These are phyloP conservation scores for Hippocampus comes DNA, from an alignment of 2,113 vertebrate genomes.

Conservation along the genomic window DNA sequence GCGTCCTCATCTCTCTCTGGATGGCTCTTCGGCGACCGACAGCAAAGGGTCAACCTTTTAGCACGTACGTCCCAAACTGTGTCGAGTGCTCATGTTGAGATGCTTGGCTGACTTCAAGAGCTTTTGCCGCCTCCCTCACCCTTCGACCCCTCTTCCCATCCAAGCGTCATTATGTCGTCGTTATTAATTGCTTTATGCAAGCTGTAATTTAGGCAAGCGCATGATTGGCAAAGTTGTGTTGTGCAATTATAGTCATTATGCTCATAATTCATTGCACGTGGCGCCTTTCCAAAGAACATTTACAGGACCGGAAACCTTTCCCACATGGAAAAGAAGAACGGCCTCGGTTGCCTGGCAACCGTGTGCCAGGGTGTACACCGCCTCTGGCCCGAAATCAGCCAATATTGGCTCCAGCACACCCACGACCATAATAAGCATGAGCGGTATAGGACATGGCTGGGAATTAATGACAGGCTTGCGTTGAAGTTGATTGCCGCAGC, in stretches of 20 bases:
- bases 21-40: conserved; percentile 53
- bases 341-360: background rate
- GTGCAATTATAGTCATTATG: conserved; percentile 57
- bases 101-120: conserved; percentile 15
- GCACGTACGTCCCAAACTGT: conserved; percentile 16
- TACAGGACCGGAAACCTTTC: conserved; percentile 20
- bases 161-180: conserved; percentile 36
- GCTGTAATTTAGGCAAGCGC: conserved; percentile 51
- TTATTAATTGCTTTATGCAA: conserved; percentile 39
- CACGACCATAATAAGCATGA: background rate
- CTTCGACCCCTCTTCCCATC: conserved; percentile 16
- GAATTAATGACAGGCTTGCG: conserved; percentile 11
- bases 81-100: conserved; percentile 29
- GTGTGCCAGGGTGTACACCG: background rate
- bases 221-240: conserved; percentile 29
- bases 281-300: conserved; percentile 40
- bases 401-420: background rate
- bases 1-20: conserved; percentile 45
- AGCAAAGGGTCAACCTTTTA: conserved; percentile 51
- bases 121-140: conserved; percentile 16
- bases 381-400: background rate
- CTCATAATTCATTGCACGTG: conserved; percentile 48
- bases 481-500: background rate
- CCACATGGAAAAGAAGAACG: conserved; percentile 11
- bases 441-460: background rate